These are phyloP conservation scores for Crotalus tigris DNA, from an alignment of 2,113 vertebrate genomes.

Conservation along the genomic window DNA sequence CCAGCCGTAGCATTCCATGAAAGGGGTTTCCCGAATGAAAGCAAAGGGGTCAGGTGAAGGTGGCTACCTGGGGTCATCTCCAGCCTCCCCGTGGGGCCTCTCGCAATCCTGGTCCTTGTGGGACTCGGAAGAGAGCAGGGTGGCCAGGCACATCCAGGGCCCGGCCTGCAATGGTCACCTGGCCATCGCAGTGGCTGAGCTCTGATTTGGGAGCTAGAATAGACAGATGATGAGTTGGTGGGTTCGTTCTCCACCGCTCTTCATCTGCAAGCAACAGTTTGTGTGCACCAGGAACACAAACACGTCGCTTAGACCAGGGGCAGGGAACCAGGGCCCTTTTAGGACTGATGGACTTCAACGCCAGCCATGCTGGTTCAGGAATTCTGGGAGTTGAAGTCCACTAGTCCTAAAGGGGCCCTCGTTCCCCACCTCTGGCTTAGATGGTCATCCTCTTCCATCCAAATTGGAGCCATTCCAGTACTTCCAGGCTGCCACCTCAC, in stretches of 20 bases:
- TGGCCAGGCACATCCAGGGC: not conserved
- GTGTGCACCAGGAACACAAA: not conserved
- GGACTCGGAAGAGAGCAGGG: not conserved
- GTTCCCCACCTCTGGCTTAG: not conserved
- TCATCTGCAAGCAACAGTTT: not conserved
- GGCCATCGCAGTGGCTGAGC: not conserved
- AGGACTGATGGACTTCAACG: not conserved
- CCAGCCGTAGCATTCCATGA: slow-evolving; percentile 50
- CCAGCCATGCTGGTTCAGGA: not conserved
- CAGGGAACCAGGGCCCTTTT: not conserved
- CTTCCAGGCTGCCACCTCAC: not conserved
- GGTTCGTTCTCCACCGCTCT: not conserved
- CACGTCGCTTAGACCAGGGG: not conserved
- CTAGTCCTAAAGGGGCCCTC: not conserved
- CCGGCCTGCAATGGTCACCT: not conserved
- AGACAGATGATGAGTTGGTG: fast-evolving
- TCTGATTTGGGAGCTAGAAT: too few species aligned
- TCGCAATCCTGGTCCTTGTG: not conserved
- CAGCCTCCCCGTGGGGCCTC: not conserved
- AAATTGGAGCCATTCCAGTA: not conserved
- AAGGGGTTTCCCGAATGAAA: not conserved
- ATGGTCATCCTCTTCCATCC: not conserved
- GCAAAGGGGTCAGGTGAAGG: not conserved
- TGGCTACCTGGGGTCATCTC: too few species aligned
- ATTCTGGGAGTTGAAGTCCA: not conserved